Base-by-base conservation (phyloP, 2,113 vertebrate species). In the Patagioenas fasciata region DNA sequence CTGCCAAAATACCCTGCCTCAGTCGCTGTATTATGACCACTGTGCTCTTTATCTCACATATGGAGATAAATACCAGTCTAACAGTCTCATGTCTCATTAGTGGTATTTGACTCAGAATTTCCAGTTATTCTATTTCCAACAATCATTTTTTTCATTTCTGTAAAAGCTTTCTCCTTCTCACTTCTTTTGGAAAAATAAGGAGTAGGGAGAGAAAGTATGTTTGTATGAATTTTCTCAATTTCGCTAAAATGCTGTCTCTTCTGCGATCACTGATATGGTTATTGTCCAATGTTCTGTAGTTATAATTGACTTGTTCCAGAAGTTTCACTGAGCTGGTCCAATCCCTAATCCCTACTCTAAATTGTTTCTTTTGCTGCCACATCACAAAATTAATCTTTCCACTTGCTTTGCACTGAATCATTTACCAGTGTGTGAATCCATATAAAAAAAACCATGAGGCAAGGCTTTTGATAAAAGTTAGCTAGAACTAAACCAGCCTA, bases 371-470 rank as follows among this genome's bases (percentile, higher is more conserved):
- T 97, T 92, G 80, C 84, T 94, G 89, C 92, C 94, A 97, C 90
- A 95, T 92, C 97, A 93, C 80, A 95, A 97, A 97, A 97, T 96
- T 97, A 97, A 97, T 97, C 97, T 98, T 98, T 96, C 70, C 95
- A 90, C 97, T 98, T 95, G 80, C 95, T 97, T 97, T 96, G 79
- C 83, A 87, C 57, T 61, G 92, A 78, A 91, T 84, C 14, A 3
- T 95, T 97, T 97, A 97, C 94, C 96, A 93, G 88, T 38, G 11
- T 93, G 85, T 95, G 96, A 97, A 93, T 96, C 73, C 62, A 15
- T 86, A 96, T 83, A 96, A 97, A 97, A 97, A 97, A 77, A 95
- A 53, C 79, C 91, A 83, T 62, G 80, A 97, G 93, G 96, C 85
- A 96, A 96, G 80, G 85, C 91, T 97, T 97, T 89, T 96, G 96